Base-by-base conservation (phyloP, 2,113 vertebrate genomes). In the Agapornis roseicollis region DNA sequence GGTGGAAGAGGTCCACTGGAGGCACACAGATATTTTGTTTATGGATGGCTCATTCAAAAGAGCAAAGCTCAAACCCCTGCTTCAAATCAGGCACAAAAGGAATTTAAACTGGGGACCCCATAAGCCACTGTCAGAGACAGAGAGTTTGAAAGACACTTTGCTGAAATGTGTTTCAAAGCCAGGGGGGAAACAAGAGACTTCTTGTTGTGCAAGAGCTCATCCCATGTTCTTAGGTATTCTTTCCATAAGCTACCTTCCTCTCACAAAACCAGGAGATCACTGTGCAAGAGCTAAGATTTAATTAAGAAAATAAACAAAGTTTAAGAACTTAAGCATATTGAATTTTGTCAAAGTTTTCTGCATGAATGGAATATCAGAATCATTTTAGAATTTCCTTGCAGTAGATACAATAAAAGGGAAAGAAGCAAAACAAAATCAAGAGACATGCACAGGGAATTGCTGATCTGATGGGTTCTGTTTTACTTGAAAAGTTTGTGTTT, bases 401-500 rank as follows among this genome's bases (percentile, higher is more conserved):
- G 42, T 5, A 74, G 15, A 61, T n/a, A 64, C 14, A 47, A 58
- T 12, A 83, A 68, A 73, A 77, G 4, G 7, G 29, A 77, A 86
- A 72, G 55, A 83, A 65, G 56, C 31, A 80, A 78, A 65, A 63
- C 58, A 61, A 39, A 93, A 56, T 19, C 39, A 70, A 46, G 50
- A 84, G 46, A 24, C 20, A 50, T 16, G 41, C 47, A 33, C 6
- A 50, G 44, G 84, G 76, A 89, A 49, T 27, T 89, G 12, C n/a
- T 89, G 27, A 88, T 60, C 31, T 83, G 27, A 60, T 74, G 17
- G 46, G 53, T 89, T 84, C 64, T 61, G 31, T 11, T 60, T 77
- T 87, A 87, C 37, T 74, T 69, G 31, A 76, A 61, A 85, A 89
- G 89, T 91, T 96, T 68, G 39, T 82, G 72, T 22, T 88, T 93